phyloP scores from a whole-genome alignment of 37 sponge, comb jelly and placozoan genomes.

The Beroe forskalii region DNA sequence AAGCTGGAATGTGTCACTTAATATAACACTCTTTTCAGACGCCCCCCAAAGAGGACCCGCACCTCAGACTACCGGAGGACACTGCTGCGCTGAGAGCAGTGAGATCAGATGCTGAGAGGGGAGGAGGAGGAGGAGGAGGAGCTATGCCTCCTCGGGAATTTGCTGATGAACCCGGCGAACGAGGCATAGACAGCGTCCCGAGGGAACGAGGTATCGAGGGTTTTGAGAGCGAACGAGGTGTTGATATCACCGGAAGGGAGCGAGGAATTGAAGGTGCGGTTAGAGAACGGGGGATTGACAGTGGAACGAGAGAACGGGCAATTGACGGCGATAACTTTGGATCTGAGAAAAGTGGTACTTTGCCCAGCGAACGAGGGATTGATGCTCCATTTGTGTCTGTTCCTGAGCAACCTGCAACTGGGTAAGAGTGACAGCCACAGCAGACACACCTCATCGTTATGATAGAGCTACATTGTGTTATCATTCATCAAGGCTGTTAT shows the following conservation, averaged over 20 bases:
- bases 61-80: neutral
- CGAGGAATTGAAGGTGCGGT: neutral
- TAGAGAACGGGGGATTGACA: neutral
- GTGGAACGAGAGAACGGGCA: neutral
- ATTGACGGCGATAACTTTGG: neutral
- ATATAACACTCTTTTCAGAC: no score
- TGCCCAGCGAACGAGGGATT: neutral
- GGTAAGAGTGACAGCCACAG: no score
- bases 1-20: no score
- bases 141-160: neutral
- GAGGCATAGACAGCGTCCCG: neutral
- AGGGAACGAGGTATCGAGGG: neutral
- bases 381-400: no score
- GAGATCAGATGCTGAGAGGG: neutral
- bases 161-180: no score
- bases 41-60: neutral
- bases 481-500: no score
- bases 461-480: no score
- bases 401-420: no score
- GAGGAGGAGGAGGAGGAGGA: neutral
- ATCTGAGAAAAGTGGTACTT: neutral
- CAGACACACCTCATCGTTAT: no score
- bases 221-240: no score
- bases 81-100: neutral
- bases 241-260: neutral